phyloP scores from a whole-genome alignment of 2,797 vertebrate genomes.

The Rousettus madagascariensis region DNA sequence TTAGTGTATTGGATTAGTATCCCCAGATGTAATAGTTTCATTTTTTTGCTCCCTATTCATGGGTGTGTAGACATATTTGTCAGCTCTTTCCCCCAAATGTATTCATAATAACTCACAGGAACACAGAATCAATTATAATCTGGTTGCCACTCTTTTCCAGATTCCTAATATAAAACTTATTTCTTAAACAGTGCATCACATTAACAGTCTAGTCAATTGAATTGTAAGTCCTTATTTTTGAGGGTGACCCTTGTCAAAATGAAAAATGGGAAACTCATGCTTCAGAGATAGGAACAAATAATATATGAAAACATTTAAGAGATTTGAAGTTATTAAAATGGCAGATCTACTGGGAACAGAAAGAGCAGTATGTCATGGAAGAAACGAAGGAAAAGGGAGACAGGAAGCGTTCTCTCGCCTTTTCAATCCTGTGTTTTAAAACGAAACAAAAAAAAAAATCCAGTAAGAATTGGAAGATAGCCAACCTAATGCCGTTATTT shows the following conservation, averaged over 20 bases:
- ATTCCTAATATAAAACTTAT: constrained; percentile 32
- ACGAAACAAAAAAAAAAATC: constrained; percentile 76
- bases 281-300: constrained; percentile 64
- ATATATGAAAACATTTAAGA: constrained; percentile 68
- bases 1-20: not conserved
- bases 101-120: constrained; percentile 1
- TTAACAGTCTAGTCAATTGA: constrained; percentile 19
- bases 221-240: not conserved
- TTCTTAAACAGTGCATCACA: constrained; percentile 30
- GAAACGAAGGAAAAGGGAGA: constrained; percentile 49
- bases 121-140: not conserved
- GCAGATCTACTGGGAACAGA: constrained; percentile 62
- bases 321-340: constrained; percentile 75
- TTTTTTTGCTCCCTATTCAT: not conserved
- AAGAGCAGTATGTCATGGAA: constrained; percentile 68
- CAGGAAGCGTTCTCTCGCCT: constrained; percentile 70
- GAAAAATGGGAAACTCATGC: constrained; percentile 65
- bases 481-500: constrained; percentile 80
- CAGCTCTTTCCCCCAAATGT: not conserved
- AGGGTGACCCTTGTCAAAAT: constrained; percentile 65
- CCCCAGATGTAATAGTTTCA: not conserved
- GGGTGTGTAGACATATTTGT: not conserved
- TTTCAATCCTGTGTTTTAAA: constrained; percentile 69
- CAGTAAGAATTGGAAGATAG: constrained; percentile 69
- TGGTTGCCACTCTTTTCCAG: not conserved